These are phyloP conservation scores for Porites cylindrica DNA, from an alignment of 92 coral and sea anemone species.

Conservation along the genomic window DNA sequence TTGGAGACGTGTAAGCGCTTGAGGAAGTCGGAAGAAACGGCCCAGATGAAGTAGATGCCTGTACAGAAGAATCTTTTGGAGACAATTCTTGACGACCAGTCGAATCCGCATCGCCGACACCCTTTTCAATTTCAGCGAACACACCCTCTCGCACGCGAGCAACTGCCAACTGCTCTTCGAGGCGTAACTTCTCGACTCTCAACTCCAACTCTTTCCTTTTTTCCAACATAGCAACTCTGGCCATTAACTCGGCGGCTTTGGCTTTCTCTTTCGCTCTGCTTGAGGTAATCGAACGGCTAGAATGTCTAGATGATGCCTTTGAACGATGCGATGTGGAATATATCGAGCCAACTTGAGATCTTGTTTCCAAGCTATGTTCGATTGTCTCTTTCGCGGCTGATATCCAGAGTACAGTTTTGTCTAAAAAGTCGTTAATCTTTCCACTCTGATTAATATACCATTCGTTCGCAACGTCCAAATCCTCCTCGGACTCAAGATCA, in stretches of 20 bases:
- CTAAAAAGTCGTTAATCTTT: background rate
- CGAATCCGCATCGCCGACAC: background rate
- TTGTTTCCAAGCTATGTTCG: no score
- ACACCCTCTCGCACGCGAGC: background rate
- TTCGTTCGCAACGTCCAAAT: conserved; percentile 1
- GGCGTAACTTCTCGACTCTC: no score
- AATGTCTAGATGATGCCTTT: background rate
- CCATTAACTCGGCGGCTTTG: conserved; percentile 9
- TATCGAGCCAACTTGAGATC: background rate
- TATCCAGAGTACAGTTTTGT: background rate
- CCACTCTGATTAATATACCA: background rate
- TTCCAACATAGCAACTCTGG: background rate
- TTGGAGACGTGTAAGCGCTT: no score
- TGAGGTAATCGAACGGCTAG: background rate
- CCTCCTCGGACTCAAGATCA: conserved; percentile 4
- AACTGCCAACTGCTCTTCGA: conserved; percentile 12
- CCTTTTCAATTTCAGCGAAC: conserved; percentile 14
- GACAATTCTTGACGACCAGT: background rate
- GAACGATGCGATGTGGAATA: background rate
- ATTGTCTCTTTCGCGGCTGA: no score
- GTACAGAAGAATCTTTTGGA: no score
- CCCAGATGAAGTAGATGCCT: no score
- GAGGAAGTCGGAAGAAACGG: no score
- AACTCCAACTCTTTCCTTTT: background rate
- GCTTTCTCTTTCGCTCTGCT: conserved; percentile 2